phyloP scores from a whole-genome alignment of 2,888 invertebrate genomes.

The Lithophane semibrunnea region DNA sequence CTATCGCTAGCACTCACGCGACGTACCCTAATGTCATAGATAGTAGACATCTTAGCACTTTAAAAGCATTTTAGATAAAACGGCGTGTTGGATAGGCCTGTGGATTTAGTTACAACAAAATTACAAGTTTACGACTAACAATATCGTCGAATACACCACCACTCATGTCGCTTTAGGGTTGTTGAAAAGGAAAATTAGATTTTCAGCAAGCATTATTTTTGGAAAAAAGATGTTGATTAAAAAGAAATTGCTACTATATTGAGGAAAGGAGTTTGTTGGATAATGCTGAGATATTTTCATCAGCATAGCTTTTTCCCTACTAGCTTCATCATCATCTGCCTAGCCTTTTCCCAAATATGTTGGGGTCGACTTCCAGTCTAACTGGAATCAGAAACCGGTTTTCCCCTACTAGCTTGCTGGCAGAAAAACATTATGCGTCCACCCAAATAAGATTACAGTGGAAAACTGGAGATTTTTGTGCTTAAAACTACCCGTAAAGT shows the following conservation, averaged over 20 bases:
- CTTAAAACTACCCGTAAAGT: neutral
- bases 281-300: neutral
- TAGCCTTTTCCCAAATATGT: too few species aligned
- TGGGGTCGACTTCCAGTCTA: too few species aligned
- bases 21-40: constrained; percentile 72
- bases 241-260: neutral
- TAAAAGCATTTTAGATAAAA: constrained; percentile 87
- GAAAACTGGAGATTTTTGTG: neutral
- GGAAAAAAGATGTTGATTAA: neutral
- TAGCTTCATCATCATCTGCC: too few species aligned
- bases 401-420: too few species aligned
- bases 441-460: neutral
- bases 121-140: constrained; percentile 86
- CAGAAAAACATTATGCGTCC: too few species aligned
- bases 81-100: constrained; percentile 79
- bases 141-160: constrained; percentile 80
- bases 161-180: constrained; percentile 73
- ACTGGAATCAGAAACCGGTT: too few species aligned
- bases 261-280: neutral
- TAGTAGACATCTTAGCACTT: constrained; percentile 81
- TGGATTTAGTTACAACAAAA: constrained; percentile 86
- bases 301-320: neutral
- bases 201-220: neutral
- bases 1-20: constrained; percentile 65
- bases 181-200: constrained; percentile 25